Percentiles rank a stretch among this genome's conserved stretches.
Conservation (phyloP, 2,113 vertebrate species). For the Mesocricetus auratus region DNA sequence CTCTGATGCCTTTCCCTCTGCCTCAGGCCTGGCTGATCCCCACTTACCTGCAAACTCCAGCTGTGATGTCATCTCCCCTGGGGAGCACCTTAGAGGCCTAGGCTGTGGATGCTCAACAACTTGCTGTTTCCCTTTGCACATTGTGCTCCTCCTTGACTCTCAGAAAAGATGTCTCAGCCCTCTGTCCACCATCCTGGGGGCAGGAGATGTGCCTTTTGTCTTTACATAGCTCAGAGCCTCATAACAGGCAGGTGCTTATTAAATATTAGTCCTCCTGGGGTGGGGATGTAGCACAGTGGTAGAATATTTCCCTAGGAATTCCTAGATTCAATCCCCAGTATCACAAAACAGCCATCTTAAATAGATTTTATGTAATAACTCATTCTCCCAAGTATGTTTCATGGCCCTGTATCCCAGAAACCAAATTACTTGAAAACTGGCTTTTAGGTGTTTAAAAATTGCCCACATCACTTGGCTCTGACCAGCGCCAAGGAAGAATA, state of each 20-base stretch:
- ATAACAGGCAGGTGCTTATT: neutral
- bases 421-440: constrained; percentile 27
- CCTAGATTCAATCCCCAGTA: neutral
- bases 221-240: neutral
- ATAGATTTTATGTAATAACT: neutral
- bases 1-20: constrained; percentile 25
- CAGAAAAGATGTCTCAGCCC: neutral
- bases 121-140: neutral
- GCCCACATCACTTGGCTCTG: neutral
- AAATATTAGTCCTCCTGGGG: neutral
- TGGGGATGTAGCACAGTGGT: neutral
- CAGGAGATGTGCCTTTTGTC: neutral
- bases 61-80: constrained; percentile 11
- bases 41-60: neutral
- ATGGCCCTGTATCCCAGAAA: neutral
- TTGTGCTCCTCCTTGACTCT: neutral
- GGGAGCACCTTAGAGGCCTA: neutral
- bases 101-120: neutral
- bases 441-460: neutral
- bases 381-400: neutral
- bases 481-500: neutral
- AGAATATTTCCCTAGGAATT: neutral
- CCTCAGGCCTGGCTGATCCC: neutral
- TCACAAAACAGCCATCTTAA: neutral
- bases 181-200: neutral